A percentile compares a stretch with the other conserved stretches of the same genome.
These are phyloP conservation scores for Podargus strigoides DNA, from an alignment of 2,797 vertebrate species.

Conservation along the genomic window DNA sequence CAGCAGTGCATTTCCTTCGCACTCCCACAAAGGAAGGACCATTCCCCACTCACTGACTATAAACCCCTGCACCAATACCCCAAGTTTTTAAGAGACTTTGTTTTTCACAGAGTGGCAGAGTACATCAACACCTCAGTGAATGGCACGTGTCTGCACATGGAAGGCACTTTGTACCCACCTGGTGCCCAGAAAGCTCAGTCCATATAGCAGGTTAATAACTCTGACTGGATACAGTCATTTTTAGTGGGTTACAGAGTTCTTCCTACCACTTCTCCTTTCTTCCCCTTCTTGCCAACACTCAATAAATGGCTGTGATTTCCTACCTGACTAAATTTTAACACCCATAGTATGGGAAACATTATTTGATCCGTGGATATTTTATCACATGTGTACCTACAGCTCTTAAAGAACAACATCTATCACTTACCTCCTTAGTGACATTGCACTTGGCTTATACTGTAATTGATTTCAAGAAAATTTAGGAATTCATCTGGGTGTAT, in stretches of 20 bases:
- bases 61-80: neutral
- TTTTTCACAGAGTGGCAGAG: neutral
- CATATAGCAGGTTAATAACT: neutral
- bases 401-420: neutral
- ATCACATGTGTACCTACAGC: neutral
- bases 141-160: rapidly evolving
- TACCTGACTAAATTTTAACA: neutral
- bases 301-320: neutral
- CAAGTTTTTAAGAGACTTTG: neutral
- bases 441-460: neutral
- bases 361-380: neutral
- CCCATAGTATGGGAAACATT: neutral
- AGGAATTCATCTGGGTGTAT: neutral
- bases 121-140: neutral
- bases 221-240: neutral
- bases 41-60: rapidly evolving
- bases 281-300: neutral
- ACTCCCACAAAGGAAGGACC: neutral
- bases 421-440: neutral
- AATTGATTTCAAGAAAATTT: neutral
- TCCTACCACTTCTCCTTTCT: neutral
- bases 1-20: neutral
- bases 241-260: neutral
- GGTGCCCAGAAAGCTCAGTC: neutral
- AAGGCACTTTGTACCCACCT: neutral